Conservation (phyloP, 2,888 invertebrate species). For the Idaea straminata region DNA sequence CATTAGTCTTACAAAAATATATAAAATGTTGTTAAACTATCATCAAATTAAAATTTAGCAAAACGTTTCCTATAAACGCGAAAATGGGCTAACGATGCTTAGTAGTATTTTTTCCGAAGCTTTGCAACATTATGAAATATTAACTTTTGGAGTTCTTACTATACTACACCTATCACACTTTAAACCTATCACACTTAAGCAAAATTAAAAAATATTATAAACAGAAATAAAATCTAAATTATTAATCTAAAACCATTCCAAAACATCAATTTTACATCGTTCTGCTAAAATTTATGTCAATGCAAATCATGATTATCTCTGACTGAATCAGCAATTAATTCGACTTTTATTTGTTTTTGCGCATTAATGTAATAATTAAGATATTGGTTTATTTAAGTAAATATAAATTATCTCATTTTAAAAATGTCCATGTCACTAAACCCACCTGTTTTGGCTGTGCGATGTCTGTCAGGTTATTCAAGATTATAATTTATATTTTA, state of each 20-base stretch:
- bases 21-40: too few species aligned
- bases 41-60: too few species aligned
- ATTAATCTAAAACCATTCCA: background rate
- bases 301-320: background rate
- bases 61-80: too few species aligned
- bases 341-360: background rate
- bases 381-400: background rate
- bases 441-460: background rate
- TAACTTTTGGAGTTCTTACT: too few species aligned
- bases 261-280: background rate
- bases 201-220: background rate
- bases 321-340: background rate
- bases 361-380: background rate
- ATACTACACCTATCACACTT: too few species aligned
- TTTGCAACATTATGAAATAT: too few species aligned
- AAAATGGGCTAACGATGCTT: too few species aligned
- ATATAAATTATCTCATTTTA: background rate
- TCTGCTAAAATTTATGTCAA: background rate
- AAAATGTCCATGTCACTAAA: background rate
- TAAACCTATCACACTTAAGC: too few species aligned
- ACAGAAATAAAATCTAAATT: too few species aligned
- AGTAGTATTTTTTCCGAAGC: too few species aligned
- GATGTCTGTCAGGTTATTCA: background rate
- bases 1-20: too few species aligned
- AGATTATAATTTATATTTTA: too few species aligned